phyloP scores from a whole-genome alignment of 2,888 invertebrate genomes.

The Drosophila kambysellisi region DNA sequence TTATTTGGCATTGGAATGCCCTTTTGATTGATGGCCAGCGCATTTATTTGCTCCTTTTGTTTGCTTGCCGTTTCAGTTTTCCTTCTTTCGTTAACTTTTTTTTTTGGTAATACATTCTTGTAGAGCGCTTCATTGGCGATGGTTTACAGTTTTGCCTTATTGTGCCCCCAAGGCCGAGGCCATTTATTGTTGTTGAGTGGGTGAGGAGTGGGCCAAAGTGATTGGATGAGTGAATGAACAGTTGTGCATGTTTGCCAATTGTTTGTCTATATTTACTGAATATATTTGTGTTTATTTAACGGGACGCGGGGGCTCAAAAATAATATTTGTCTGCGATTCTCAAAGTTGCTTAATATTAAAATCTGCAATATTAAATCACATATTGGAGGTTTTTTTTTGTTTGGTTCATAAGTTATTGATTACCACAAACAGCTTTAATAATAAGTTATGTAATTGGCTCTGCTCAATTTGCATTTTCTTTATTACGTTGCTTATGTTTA shows the following conservation, averaged over 20 bases:
- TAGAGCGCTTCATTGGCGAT: conserved; percentile 65
- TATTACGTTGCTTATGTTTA: too few species aligned
- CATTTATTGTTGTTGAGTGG: conserved; percentile 45
- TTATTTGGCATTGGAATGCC: conserved; percentile 56
- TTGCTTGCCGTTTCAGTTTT: conserved; percentile 39
- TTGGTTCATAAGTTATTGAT: neutral
- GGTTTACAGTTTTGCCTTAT: conserved; percentile 58
- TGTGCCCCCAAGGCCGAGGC: conserved; percentile 54
- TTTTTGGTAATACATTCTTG: conserved; percentile 14
- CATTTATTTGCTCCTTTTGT: conserved; percentile 64
- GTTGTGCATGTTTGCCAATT: conserved; percentile 27
- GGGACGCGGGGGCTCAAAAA: neutral
- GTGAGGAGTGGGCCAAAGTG: conserved; percentile 28
- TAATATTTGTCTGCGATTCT: neutral
- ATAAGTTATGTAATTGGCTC: neutral
- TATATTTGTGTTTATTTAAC: neutral
- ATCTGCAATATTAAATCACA: neutral
- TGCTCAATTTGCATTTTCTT: too few species aligned
- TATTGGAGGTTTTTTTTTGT: too few species aligned
- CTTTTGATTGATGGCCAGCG: conserved; percentile 72
- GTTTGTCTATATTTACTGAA: conserved; percentile 19
- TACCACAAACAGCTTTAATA: neutral
- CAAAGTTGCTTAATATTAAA: neutral
- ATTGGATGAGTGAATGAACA: conserved; percentile 26
- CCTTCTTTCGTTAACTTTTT: conserved; percentile 1